Base-by-base conservation (phyloP, 2,888 invertebrate genomes). In the Sinotaia quadrata region DNA sequence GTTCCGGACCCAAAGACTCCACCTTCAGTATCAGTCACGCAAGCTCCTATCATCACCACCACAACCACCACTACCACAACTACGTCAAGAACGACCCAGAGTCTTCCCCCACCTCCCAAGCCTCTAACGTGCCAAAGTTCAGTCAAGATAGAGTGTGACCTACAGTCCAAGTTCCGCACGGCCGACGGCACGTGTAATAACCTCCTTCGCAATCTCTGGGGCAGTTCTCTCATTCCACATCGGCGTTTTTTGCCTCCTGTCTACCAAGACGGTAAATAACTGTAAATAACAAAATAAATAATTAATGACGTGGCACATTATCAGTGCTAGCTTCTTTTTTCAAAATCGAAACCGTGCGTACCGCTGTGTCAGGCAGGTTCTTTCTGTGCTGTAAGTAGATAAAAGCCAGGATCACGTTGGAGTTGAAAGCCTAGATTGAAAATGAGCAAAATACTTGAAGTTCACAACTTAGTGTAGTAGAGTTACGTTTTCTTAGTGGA, bases 151-250 rank as follows among this genome's bases (percentile, higher is more conserved):
- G 56, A 70, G 1, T 79, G 79, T 71, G 73, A 79, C 56, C 62
- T 56, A 0, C 59, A 31, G 0, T 63, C 63, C 5, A 69, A 66
- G 27, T 80, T 78, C 67, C 69, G 80, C 2, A 73, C 74, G 8
- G 71, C 73, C 15, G 78, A 80, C 65, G 80, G 80, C 2, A 71
- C 77, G 0, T 80, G 80, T 51, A 80, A 80, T 62, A 80, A 80
- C 58, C 54, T 77, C 0, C 51, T 69, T 2, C 69, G 71, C 31
- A 74, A 75, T 2, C 58, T 68, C 3, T 78, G 74, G 72, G 80
- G 80, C 18, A 68, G 76, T 21, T 74, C 80, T 27, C 75, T 75
- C 66, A 66, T 69, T 24, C 78, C 78, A 21, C 75, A 78, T 24
- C 60, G 54, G 10, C 41, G 77, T 7, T 61, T 66, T 12, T 44